Conservation (phyloP, 2,797 vertebrate genomes). For the Schizopygopsis pylzovi region DNA sequence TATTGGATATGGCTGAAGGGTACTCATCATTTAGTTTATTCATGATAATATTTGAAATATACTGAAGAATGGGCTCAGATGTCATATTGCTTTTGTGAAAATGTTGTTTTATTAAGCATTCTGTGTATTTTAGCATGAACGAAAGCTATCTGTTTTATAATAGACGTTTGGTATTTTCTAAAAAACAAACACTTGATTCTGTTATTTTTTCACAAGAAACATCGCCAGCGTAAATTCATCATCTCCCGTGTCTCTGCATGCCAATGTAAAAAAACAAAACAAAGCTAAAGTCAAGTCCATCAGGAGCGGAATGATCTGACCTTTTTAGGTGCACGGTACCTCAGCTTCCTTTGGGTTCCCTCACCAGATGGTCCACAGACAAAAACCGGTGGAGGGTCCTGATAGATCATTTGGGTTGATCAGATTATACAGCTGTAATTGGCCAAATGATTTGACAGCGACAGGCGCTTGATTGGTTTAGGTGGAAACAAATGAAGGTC, state of each 20-base stretch:
- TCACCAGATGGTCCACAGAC: slow-evolving; percentile 74
- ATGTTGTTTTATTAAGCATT: neutral
- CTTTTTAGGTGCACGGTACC: slow-evolving; percentile 43
- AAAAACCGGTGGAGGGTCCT: slow-evolving; percentile 64
- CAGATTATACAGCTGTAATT: slow-evolving; percentile 73
- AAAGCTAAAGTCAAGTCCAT: slow-evolving; percentile 54
- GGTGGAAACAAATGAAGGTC: slow-evolving; percentile 70
- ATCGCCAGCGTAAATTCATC: neutral
- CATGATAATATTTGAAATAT: neutral
- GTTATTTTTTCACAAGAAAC: neutral
- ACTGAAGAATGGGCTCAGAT: neutral
- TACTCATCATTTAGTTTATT: neutral
- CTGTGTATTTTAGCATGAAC: neutral
- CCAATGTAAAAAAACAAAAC: slow-evolving; percentile 3
- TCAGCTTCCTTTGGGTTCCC: slow-evolving; percentile 52
- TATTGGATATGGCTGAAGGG: neutral
- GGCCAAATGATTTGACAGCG: slow-evolving; percentile 73
- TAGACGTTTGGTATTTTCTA: neutral
- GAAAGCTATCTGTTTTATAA: neutral
- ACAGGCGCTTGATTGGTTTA: slow-evolving; percentile 74
- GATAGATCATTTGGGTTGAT: slow-evolving; percentile 78
- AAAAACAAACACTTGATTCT: neutral
- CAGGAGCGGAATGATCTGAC: slow-evolving; percentile 44
- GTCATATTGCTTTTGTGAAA: neutral
- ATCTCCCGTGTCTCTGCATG: slow-evolving; percentile 15